These are phyloP conservation scores for Epinephelus cyanopodus DNA, from an alignment of 2,113 vertebrate species.

Conservation along the genomic window DNA sequence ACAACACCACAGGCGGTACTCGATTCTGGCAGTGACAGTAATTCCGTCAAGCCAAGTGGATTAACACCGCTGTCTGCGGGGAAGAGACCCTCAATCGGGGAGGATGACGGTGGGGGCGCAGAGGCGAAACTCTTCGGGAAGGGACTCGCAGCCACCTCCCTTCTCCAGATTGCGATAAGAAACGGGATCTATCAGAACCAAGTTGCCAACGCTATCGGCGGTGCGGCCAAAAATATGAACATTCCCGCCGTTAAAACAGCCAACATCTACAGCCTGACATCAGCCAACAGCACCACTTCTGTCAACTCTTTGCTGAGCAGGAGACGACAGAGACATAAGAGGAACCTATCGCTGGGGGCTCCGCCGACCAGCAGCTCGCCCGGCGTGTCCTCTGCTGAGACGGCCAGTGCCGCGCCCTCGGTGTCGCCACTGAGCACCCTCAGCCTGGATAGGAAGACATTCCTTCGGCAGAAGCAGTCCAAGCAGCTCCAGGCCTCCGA, in stretches of 20 bases:
- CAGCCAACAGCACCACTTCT: constrained; percentile 65
- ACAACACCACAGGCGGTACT: constrained; percentile 50
- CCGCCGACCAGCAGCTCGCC: constrained; percentile 68
- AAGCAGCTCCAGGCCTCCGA: constrained; percentile 90
- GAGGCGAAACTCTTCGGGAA: constrained; percentile 81
- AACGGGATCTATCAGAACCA: constrained; percentile 83
- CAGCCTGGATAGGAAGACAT: constrained; percentile 90
- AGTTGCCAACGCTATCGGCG: constrained; percentile 69
- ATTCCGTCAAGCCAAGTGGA: constrained; percentile 58
- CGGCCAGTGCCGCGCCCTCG: constrained; percentile 60
- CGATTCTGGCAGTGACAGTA: constrained; percentile 50
- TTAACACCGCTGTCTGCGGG: constrained; percentile 51
- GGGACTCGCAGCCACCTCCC: constrained; percentile 80
- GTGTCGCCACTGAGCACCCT: constrained; percentile 85
- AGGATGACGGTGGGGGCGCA: constrained; percentile 76
- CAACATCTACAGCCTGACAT: constrained; percentile 66
- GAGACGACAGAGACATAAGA: constrained; percentile 86
- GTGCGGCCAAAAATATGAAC: constrained; percentile 59
- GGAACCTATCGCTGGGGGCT: constrained; percentile 87
- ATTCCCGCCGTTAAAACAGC: constrained; percentile 65
- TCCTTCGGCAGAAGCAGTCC: constrained; percentile 87
- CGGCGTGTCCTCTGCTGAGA: constrained; percentile 56
- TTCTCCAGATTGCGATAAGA: constrained; percentile 81
- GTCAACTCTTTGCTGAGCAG: constrained; percentile 86
- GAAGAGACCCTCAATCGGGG: constrained; percentile 76